A percentile compares a stretch with the other conserved stretches of the same genome.
These are phyloP conservation scores for Oceanodroma leucorhoa DNA, from an alignment of 2,797 vertebrate genomes.

Conservation along the genomic window DNA sequence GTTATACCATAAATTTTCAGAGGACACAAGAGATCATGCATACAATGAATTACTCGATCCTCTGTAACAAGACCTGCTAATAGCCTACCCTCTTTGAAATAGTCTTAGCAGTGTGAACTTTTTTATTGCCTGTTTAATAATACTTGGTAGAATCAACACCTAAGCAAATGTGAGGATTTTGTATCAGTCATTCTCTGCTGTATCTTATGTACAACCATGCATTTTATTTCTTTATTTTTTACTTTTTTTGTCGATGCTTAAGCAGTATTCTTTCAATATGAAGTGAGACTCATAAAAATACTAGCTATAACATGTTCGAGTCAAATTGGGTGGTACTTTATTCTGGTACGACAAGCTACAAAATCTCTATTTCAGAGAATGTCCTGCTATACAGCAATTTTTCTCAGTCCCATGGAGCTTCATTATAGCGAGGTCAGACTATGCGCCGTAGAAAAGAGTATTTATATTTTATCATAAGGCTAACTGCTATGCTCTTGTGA, in stretches of 20 bases:
- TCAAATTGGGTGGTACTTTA: not conserved
- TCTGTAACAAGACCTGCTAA: not conserved
- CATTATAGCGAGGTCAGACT: constrained; percentile 24
- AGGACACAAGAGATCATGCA: not conserved
- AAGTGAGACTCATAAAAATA: not conserved
- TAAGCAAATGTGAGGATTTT: not conserved
- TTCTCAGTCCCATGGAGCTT: constrained; percentile 38
- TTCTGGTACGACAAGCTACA: not conserved
- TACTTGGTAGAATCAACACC: not conserved
- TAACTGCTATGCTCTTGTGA: not conserved
- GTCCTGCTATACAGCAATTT: not conserved
- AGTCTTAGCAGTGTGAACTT: not conserved
- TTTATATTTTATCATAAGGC: constrained; percentile 41
- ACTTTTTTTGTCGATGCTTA: not conserved
- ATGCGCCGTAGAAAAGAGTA: not conserved
- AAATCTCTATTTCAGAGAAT: not conserved
- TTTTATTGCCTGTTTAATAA: not conserved
- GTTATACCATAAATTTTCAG: not conserved
- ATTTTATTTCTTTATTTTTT: constrained; percentile 20
- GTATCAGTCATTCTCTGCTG: not conserved
- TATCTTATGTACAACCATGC: not conserved
- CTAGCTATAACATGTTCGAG: not conserved
- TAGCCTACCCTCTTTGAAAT: not conserved
- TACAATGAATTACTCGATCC: not conserved
- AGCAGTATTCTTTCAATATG: not conserved